These are phyloP conservation scores for Caenorhabditis zanzibari DNA, from an alignment of 2,888 invertebrate genomes.

Conservation along the genomic window DNA sequence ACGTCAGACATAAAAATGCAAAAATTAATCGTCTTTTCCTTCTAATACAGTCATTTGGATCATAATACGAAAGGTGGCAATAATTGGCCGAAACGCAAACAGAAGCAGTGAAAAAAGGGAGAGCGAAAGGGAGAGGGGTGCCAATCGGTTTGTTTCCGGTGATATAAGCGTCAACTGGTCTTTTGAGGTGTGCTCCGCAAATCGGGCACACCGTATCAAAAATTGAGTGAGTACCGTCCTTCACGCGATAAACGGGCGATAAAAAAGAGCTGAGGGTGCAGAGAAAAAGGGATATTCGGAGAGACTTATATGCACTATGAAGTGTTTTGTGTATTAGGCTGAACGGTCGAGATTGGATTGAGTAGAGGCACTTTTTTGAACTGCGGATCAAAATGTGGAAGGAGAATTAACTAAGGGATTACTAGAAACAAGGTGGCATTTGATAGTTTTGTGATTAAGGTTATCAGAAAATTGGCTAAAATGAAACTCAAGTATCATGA, in stretches of 20 bases:
- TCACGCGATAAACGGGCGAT: slow-evolving; percentile 23
- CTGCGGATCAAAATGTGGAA: background rate
- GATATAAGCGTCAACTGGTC: slow-evolving; percentile 64
- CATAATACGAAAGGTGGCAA: slow-evolving; percentile 58
- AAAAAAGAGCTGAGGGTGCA: slow-evolving; percentile 12
- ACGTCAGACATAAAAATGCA: slow-evolving; percentile 47
- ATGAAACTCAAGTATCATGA: too few species aligned
- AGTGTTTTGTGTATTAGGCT: slow-evolving; percentile 30
- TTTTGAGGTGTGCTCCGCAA: slow-evolving; percentile 27
- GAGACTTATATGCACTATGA: slow-evolving; percentile 29
- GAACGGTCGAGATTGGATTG: background rate
- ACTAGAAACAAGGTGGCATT: too few species aligned
- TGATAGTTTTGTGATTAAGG: too few species aligned
- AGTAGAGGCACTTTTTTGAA: background rate
- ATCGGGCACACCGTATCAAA: slow-evolving; percentile 44
- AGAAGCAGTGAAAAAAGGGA: background rate
- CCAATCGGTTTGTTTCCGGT: slow-evolving; percentile 63
- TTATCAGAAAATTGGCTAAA: too few species aligned
- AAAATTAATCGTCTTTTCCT: slow-evolving; percentile 54
- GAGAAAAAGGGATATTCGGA: slow-evolving; percentile 14
- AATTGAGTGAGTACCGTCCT: slow-evolving; percentile 45
- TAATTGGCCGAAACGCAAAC: slow-evolving; percentile 65
- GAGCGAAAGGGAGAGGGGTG: slow-evolving; percentile 14
- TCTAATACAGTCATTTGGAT: slow-evolving; percentile 44
- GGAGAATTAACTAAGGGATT: background rate